Evolutionary conservation across 2,113 vertebrate species (phyloP).

Genomic region (Ramphastos sulfuratus): DNA sequence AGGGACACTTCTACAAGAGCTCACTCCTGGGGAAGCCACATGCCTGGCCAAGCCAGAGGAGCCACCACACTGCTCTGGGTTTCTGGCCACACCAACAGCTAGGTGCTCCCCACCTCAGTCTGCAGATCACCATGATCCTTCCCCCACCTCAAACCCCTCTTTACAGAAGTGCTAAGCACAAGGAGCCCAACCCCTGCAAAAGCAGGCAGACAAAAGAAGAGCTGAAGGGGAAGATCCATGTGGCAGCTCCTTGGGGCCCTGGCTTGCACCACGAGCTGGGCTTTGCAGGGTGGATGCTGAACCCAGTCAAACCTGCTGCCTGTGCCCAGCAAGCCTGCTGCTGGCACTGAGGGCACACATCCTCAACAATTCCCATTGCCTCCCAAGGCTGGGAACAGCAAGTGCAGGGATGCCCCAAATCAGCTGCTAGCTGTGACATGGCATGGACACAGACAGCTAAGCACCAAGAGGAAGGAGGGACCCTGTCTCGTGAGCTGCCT

Average conservation of each 20-base stretch:
- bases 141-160: neutral
- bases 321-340: neutral
- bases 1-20: neutral
- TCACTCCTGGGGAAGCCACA: neutral
- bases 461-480: neutral
- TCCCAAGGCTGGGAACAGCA: neutral
- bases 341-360: neutral
- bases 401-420: neutral
- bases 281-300: neutral
- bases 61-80: no score
- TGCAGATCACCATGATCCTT: neutral
- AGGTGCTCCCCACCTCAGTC: fast-evolving
- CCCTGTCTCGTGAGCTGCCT: fast-evolving
- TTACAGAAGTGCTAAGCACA: neutral
- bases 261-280: neutral
- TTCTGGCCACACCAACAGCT: neutral
- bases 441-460: fast-evolving
- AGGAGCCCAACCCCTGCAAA: neutral
- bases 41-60: neutral
- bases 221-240: neutral
- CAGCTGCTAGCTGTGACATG: neutral
- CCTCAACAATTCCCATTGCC: neutral
- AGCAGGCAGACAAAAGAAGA: neutral
- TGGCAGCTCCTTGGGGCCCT: neutral
- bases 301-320: neutral